phyloP scores from a whole-genome alignment of 2,113 vertebrate genomes.

The Pteruthius melanotis region DNA sequence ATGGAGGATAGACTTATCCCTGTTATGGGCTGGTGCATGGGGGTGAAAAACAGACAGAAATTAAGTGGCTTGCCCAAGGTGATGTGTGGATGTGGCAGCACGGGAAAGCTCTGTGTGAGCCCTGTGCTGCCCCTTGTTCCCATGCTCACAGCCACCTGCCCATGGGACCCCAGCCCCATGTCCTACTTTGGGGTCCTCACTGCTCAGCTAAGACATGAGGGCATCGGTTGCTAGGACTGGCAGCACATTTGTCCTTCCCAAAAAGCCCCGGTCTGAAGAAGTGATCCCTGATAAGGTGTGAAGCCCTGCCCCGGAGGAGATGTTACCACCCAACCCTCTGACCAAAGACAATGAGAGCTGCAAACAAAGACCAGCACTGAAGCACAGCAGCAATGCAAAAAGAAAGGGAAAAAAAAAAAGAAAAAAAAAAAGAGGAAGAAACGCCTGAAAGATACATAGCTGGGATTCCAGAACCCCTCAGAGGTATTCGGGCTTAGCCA shows the following conservation, averaged over 20 bases:
- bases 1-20: neutral
- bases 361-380: neutral
- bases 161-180: neutral
- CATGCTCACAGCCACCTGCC: neutral
- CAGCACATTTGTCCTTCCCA: neutral
- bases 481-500: slow-evolving; percentile 65
- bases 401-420: neutral
- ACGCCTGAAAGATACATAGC: slow-evolving; percentile 66
- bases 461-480: slow-evolving; percentile 69
- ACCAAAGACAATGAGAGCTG: neutral
- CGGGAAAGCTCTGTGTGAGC: neutral
- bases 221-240: neutral
- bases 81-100: neutral
- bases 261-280: neutral
- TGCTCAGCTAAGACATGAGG: neutral
- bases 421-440: slow-evolving; percentile 18
- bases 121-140: neutral
- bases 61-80: neutral
- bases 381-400: neutral
- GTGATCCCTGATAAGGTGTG: neutral
- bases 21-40: neutral
- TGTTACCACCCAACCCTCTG: neutral
- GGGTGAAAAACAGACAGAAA: neutral
- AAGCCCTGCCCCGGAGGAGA: neutral
- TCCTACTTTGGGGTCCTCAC: neutral